Evolutionary conservation across 2,113 vertebrate genomes (phyloP).

Genomic region (Lontra canadensis): DNA sequence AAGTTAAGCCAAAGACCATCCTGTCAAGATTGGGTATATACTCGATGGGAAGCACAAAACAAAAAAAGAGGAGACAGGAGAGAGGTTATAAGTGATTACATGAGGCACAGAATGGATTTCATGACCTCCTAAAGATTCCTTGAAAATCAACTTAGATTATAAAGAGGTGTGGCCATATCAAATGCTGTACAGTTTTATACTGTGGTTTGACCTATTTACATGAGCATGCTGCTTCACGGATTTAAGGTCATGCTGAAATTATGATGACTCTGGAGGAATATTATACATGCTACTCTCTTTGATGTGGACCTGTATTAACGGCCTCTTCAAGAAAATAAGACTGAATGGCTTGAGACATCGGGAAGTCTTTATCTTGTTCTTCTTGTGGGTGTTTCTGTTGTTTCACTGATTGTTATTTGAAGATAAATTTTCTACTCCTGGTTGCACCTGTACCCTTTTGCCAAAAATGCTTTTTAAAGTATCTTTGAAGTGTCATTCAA

Average conservation of each 20-base stretch:
- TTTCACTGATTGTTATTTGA: neutral
- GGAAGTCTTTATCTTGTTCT: neutral
- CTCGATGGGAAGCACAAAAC: neutral
- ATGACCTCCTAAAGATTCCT: neutral
- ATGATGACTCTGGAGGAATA: neutral
- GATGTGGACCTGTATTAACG: constrained; percentile 22
- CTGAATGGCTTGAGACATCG: neutral
- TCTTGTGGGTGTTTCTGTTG: neutral
- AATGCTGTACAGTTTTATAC: neutral
- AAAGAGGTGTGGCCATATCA: neutral
- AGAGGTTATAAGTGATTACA: neutral
- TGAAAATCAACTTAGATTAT: constrained; percentile 31
- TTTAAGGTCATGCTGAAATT: neutral
- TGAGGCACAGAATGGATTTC: neutral
- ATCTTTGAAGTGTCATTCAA: neutral
- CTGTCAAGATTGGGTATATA: neutral
- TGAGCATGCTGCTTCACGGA: neutral
- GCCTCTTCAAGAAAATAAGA: constrained; percentile 22
- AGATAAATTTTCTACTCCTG: neutral
- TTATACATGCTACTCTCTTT: neutral
- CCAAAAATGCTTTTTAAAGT: neutral
- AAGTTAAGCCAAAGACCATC: neutral
- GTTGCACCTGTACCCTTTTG: neutral
- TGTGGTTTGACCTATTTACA: neutral
- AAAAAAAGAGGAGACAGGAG: neutral